Evolutionary conservation across 1,140 invertebrate species (phyloP), one percentile per base, ranked within the genome.

Genomic region (Asbolus verrucosus): DNA sequence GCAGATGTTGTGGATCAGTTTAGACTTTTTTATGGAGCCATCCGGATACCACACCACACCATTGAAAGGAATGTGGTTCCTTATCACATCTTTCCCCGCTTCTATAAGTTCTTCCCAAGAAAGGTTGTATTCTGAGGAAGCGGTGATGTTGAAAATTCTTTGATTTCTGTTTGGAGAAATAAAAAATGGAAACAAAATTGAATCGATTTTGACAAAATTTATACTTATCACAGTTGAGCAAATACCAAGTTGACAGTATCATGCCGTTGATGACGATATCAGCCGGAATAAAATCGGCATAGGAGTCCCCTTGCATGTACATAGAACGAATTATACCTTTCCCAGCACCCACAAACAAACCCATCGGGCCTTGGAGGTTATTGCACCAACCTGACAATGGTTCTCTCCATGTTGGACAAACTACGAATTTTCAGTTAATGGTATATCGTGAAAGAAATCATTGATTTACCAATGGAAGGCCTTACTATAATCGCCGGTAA

Each of bases 321-420:
- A 96, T 94, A 0, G 91, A 90, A 33, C 93, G 83, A 38, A 96
- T 87, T 0, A 96, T 88, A 3, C 94, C 94, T 83, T 95, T 95
- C 13, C 94, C 93, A 59, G 89, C 89, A 0, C 89, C 90, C 14
- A 91, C 91, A 8, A 92, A 80, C 0, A 92, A 80, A 9, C 90
- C 94, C 59, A 91, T 93, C 0, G 94, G 93, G 16, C 94, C 94
- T 79, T 96, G 96, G 60, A 94, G 89, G 77, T 96, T 97, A 77
- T 97, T 95, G 1, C 93, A 95, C 95, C 95, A 98, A 21, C 95
- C 94, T 0, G 90, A 90, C 1, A 93, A 72, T 0, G 92, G 92
- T 70, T 92, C 90, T 72, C 88, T 87, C 87, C 88, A 92, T 9
- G 91, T 85, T 13, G 92, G 91, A 76, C 92, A 90, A 3, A 93